Evolutionary conservation across 2,113 vertebrate genomes (phyloP), one percentile per base, ranked within the genome.

Genomic region (Bettongia penicillata): DNA sequence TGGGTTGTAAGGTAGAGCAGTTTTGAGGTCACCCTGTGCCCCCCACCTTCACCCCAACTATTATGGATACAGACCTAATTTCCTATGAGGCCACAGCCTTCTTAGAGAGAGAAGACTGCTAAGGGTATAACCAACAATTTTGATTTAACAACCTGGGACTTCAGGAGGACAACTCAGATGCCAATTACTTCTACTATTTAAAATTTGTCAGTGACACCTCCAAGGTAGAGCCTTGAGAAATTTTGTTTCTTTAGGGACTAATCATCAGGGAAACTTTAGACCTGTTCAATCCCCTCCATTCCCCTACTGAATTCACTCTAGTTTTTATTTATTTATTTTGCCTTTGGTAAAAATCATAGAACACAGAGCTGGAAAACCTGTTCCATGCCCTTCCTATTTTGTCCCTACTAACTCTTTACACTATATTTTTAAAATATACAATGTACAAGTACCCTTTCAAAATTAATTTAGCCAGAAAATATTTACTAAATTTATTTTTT

Each of bases 391-490:
- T n/a, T n/a, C 16, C 37, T n/a, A 6, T n/a, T 77, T 77, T 77
- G 37, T 22, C 37, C 68, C 4, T 68, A 28, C 3, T 28, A 37
- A 43, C 37, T 77, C 61, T 68, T n/a, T 77, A n/a, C 68, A n/a
- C 3, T 22, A 43, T 43, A 77, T n/a, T 37, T 68, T 37, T 2
- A 37, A 68, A 37, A 68, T 68, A 37, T 37, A 50, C 4, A 68
- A 77, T 90, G 68, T 48, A 89, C 53, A 51, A 96, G 93, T 51
- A 55, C 89, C 92, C 61, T 93, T 43, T 51, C 11, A 91, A n/a
- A 3, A 91, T 50, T 94, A 28, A 92, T 51, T 93, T 48, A 91
- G 37, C 91, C 48, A 95, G 90, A 43, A 97, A 95, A 95, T 77
- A 49, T 68, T 95, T 48, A 97, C 26, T 90, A 6, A 94, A 47